Evolutionary conservation across 2,113 vertebrate genomes (phyloP).

Genomic region (Hippocampus comes): DNA sequence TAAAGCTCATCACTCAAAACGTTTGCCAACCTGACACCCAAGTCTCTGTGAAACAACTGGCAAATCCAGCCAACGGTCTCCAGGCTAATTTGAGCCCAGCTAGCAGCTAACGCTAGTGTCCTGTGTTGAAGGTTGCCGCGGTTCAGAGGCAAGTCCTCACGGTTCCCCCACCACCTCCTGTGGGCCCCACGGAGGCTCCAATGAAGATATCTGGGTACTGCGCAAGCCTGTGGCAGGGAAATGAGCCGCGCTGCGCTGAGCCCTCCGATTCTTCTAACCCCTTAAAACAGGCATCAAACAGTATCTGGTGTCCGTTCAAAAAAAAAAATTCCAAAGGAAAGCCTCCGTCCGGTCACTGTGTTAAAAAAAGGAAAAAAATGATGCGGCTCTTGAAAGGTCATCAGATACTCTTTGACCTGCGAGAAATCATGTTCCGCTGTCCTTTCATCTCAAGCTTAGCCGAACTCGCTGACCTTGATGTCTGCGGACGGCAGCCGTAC

Average conservation of each 20-base stretch:
- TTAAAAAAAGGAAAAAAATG: background rate
- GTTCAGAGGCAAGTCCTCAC: constrained; percentile 87
- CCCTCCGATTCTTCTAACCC: constrained; percentile 41
- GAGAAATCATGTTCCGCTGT: constrained; percentile 41
- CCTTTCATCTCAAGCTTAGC: constrained; percentile 50
- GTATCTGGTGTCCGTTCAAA: constrained; percentile 56
- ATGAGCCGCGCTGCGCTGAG: constrained; percentile 67
- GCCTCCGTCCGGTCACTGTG: background rate
- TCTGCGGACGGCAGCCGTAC: constrained; percentile 60
- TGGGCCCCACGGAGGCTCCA: constrained; percentile 78
- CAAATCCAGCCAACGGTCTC: background rate
- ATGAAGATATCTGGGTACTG: constrained; percentile 98
- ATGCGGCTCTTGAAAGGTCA: constrained; percentile 33
- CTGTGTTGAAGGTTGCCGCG: constrained; percentile 87
- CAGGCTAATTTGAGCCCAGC: constrained; percentile 30
- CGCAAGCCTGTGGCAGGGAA: constrained; percentile 95
- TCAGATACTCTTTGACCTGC: constrained; percentile 68
- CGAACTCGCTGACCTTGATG: constrained; percentile 35
- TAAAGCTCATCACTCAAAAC: no score
- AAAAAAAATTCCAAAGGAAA: constrained; percentile 5
- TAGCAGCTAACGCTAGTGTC: constrained; percentile 76
- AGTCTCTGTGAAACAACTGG: background rate
- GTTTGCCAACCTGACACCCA: background rate
- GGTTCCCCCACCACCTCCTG: constrained; percentile 77
- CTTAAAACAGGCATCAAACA: constrained; percentile 48